Percentiles rank a stretch among this genome's conserved stretches.
Evolutionary conservation across 2,113 vertebrate genomes (phyloP).

Genomic region (Andinoacara biseriatus): DNA sequence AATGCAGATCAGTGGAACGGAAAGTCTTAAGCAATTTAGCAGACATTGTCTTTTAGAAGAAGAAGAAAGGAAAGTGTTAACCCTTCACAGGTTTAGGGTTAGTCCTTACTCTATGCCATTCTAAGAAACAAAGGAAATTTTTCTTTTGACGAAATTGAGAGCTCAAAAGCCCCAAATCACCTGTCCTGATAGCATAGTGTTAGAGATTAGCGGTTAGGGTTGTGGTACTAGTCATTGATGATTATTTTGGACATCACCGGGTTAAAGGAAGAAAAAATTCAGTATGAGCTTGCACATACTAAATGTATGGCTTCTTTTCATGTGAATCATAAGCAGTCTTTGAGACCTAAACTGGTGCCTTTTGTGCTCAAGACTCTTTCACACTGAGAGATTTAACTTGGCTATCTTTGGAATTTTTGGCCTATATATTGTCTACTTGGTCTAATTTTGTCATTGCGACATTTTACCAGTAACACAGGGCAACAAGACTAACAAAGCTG

Average conservation of each 20-base stretch:
- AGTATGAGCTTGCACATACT: background rate
- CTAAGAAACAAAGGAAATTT: too few species aligned
- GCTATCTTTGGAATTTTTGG: background rate
- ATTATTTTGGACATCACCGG: background rate
- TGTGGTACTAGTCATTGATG: background rate
- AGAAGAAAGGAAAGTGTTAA: background rate
- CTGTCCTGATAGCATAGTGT: background rate
- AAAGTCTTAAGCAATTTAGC: background rate
- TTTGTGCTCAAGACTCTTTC: conserved; percentile 45
- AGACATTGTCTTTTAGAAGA: background rate
- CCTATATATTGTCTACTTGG: background rate
- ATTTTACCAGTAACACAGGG: background rate
- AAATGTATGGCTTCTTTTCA: background rate
- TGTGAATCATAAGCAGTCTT: conserved; percentile 7
- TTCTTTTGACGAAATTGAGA: too few species aligned
- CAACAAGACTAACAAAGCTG: background rate
- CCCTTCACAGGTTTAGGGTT: background rate
- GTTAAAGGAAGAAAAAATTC: background rate
- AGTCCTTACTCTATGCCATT: too few species aligned
- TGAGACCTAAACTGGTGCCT: conserved; percentile 37
- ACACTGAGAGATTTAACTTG: conserved; percentile 19
- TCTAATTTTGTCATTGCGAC: background rate
- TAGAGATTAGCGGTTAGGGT: background rate
- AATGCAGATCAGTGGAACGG: background rate
- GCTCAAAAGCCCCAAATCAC: background rate